A percentile compares a stretch with the other conserved stretches of the same genome.
phyloP scores from a whole-genome alignment of 1,140 invertebrate species.

The Sipha flava region DNA sequence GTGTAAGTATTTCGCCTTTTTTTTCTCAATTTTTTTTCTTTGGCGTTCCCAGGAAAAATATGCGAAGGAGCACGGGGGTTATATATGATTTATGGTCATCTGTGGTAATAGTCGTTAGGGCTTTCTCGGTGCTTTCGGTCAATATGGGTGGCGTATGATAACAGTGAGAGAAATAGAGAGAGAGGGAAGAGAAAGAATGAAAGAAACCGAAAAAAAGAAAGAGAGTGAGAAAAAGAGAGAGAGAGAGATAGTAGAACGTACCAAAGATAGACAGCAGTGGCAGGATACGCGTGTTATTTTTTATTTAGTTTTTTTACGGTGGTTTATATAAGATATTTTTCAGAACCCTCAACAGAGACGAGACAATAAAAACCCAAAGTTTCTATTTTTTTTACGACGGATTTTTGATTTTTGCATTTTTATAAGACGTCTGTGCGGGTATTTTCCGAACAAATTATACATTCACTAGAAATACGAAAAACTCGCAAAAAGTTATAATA shows the following conservation, averaged over 20 bases:
- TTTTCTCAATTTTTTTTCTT: conserved; percentile 1
- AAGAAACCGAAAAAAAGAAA: neutral
- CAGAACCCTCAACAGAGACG: neutral
- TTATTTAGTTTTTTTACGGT: neutral
- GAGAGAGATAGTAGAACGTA: neutral
- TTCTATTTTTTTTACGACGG: neutral
- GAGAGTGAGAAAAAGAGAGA: neutral
- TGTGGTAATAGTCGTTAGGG: conserved; percentile 30
- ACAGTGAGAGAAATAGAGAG: neutral
- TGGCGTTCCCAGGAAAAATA: neutral
- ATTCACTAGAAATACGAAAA: neutral
- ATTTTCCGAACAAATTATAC: neutral
- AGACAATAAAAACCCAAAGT: neutral
- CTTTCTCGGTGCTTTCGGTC: conserved; percentile 2
- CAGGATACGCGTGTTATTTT: neutral
- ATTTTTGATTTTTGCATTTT: conserved; percentile 30
- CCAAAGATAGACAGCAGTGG: neutral
- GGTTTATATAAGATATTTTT: neutral
- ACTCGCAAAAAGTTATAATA: neutral
- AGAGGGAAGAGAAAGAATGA: neutral
- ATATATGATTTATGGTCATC: conserved; percentile 29
- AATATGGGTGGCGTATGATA: conserved; percentile 28
- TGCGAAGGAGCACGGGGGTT: neutral
- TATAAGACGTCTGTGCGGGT: neutral
- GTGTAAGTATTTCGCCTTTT: neutral